phyloP scores from a whole-genome alignment of 1,140 invertebrate species.

The Lucilia cuprina region DNA sequence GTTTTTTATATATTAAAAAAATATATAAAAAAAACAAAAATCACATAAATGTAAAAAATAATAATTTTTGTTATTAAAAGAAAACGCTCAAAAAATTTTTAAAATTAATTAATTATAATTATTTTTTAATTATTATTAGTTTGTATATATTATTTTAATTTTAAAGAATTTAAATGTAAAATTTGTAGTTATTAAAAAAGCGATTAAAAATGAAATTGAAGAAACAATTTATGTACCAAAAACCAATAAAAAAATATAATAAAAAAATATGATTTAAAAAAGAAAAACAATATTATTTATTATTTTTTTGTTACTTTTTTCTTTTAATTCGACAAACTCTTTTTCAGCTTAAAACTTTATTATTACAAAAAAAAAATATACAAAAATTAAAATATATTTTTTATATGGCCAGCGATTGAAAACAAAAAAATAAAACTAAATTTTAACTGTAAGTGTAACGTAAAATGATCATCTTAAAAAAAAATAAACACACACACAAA shows the following conservation, averaged over 20 bases:
- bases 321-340: not conserved
- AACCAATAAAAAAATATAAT: constrained; percentile 51
- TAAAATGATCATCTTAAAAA: not conserved
- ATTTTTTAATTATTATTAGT: constrained; percentile 45
- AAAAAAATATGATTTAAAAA: constrained; percentile 45
- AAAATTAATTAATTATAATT: constrained; percentile 15
- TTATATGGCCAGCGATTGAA: constrained; percentile 2
- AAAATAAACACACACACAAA: not conserved
- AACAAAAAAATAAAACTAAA: not conserved
- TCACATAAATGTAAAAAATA: constrained; percentile 39
- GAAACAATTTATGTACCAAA: constrained; percentile 60
- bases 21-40: constrained; percentile 60
- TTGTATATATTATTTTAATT: constrained; percentile 44
- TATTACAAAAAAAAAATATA: not conserved
- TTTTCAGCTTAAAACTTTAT: not conserved
- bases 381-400: not conserved
- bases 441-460: not conserved
- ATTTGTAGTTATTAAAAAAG: constrained; percentile 43
- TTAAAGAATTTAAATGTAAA: constrained; percentile 51
- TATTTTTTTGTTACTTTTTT: not conserved
- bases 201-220: constrained; percentile 20
- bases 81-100: not conserved
- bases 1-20: constrained; percentile 51
- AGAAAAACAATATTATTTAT: constrained; percentile 16
- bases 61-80: not conserved